Conservation (phyloP, 2,888 invertebrate species). For the Perizoma affinitatum region DNA sequence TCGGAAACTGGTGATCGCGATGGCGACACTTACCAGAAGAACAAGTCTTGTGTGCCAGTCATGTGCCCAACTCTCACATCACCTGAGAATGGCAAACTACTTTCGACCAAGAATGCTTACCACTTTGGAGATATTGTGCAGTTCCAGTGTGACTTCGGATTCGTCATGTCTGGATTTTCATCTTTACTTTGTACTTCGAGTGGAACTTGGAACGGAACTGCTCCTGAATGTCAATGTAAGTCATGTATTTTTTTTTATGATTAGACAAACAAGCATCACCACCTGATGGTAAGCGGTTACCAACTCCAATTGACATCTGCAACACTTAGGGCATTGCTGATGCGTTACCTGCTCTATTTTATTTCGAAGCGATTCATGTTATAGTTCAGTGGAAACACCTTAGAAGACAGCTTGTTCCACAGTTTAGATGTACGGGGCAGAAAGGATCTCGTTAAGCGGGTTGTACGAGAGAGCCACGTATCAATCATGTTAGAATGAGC, state of each 20-base stretch:
- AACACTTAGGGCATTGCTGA: no score
- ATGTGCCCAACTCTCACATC: constrained; percentile 92
- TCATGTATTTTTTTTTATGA: neutral
- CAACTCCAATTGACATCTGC: no score
- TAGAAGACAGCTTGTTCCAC: no score
- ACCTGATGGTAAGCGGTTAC: no score
- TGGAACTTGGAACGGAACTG: constrained; percentile 96
- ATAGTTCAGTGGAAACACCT: no score
- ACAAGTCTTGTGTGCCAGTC: constrained; percentile 97
- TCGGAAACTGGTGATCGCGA: constrained; percentile 94
- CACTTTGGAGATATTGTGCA: constrained; percentile 95
- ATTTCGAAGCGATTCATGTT: no score
- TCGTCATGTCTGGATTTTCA: constrained; percentile 94
- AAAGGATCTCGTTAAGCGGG: no score
- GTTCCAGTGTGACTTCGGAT: constrained; percentile 98
- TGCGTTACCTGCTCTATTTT: no score
- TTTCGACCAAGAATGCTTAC: constrained; percentile 92
- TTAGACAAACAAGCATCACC: no score
- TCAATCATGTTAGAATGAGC: no score
- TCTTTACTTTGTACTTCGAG: constrained; percentile 93
- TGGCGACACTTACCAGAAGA: constrained; percentile 94
- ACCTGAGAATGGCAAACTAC: constrained; percentile 93
- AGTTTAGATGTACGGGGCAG: no score
- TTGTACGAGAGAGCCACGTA: no score
- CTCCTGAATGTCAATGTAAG: constrained; percentile 97